These are phyloP conservation scores for Dinomys branickii DNA, from an alignment of 2,113 vertebrate genomes.

Conservation along the genomic window DNA sequence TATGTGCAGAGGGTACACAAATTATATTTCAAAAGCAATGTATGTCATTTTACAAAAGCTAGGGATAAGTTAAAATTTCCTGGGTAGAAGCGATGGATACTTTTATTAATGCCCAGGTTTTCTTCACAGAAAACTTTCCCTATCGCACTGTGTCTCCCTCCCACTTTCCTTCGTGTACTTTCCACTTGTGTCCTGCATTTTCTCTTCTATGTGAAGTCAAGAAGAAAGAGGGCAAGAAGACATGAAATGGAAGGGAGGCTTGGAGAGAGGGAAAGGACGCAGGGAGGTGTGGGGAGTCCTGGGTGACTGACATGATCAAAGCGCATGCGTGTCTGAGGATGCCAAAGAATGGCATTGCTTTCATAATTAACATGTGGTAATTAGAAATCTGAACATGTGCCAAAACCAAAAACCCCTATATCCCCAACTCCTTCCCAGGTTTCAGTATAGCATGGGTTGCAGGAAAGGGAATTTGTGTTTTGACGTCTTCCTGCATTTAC, in stretches of 20 bases:
- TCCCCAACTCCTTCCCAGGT: rapidly evolving
- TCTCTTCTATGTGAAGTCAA: background rate
- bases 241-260: background rate
- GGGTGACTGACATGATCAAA: background rate
- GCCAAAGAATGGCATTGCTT: background rate
- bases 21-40: background rate
- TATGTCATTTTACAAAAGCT: background rate
- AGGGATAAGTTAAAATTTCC: background rate
- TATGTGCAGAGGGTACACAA: background rate
- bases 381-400: background rate
- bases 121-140: background rate
- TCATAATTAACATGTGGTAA: background rate
- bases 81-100: background rate
- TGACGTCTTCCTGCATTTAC: background rate
- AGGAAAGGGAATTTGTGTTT: background rate
- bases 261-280: background rate
- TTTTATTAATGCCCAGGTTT: background rate
- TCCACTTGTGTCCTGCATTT: background rate
- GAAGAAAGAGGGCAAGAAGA: background rate
- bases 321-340: background rate
- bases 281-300: background rate
- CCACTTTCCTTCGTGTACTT: rapidly evolving
- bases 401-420: background rate
- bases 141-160: rapidly evolving
- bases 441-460: rapidly evolving